phyloP scores from a whole-genome alignment of 1,140 invertebrate genomes.

The Plectrocnemia conspersa region DNA sequence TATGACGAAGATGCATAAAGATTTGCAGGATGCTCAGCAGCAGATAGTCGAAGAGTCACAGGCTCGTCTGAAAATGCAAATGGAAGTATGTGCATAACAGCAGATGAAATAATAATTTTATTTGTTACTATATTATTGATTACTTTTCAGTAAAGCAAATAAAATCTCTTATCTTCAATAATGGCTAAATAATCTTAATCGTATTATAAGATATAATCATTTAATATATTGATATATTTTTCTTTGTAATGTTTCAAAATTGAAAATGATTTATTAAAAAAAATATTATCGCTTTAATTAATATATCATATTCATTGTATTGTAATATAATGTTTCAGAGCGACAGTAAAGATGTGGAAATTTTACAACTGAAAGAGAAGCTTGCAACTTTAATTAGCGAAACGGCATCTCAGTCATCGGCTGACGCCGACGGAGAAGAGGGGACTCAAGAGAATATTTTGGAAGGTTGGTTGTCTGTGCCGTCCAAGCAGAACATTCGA shows the following conservation, averaged over 20 bases:
- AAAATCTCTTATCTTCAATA: background rate
- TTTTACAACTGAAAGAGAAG: constrained; percentile 85
- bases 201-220: no score
- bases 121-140: background rate
- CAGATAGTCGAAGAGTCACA: constrained; percentile 64
- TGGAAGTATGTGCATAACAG: constrained; percentile 87
- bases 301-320: no score
- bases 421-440: constrained; percentile 81
- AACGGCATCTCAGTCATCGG: constrained; percentile 84
- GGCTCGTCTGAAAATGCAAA: constrained; percentile 73
- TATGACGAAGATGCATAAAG: constrained; percentile 76
- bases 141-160: background rate
- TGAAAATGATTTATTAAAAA: no score
- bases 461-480: constrained; percentile 93
- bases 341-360: constrained; percentile 93
- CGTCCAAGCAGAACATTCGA: constrained; percentile 92
- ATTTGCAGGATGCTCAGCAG: constrained; percentile 78
- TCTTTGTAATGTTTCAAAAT: no score
- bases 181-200: no score
- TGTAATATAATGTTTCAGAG: no score
- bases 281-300: no score
- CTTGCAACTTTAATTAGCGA: constrained; percentile 73
- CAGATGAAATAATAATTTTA: background rate
- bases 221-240: no score
- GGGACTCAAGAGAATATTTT: constrained; percentile 77